Evolutionary conservation across 2,797 vertebrate genomes (phyloP), one percentile per base, ranked within the genome.

Genomic region (Odontamblyopus lacepedii): DNA sequence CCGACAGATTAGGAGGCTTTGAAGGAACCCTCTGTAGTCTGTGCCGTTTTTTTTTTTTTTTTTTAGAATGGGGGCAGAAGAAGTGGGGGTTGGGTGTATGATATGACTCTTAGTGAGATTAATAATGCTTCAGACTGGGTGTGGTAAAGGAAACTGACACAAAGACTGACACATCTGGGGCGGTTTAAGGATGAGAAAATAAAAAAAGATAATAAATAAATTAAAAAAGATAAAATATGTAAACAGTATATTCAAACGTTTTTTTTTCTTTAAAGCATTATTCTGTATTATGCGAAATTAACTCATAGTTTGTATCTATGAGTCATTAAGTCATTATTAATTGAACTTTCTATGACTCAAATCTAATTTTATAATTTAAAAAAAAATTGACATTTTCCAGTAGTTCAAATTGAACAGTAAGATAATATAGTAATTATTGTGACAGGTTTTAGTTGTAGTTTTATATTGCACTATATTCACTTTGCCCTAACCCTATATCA

Each of bases 1-100:
- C 81, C 76, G 83, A 87, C 80, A 87, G 88, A 91, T 90, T 88
- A 91, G 78, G 71, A 77, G 75, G 82, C 81, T 88, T 88, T 89
- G 81, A 91, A 88, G 78, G 68, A 77, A 12, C 64, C 77, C 84
- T 86, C 85, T 73, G 61, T 76, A 82, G 81, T 83, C 77, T 73
- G 78, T 78, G 81, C 85, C 74, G 89, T 87, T 83, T 69, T 32
- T 32, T 84, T 87, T 78, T 89, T 86, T 69, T 30, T 32, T 84
- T 69, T 55, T 23, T 78, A 89, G 87, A 84, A 73, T 78, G 73
- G 84, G 73, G 77, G 70, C 53, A 74, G 32, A 83, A 73, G 44
- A 83, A 80, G 71, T 74, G 77, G 16, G 32, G 32, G 68, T 64
- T 38, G 71, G 74, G 63, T 62, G 65, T 50, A 61, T 63, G 64